Percentiles rank a stretch among this genome's conserved stretches.
Conservation (phyloP, 2,888 invertebrate species). For the Dryobotodes eremita region DNA sequence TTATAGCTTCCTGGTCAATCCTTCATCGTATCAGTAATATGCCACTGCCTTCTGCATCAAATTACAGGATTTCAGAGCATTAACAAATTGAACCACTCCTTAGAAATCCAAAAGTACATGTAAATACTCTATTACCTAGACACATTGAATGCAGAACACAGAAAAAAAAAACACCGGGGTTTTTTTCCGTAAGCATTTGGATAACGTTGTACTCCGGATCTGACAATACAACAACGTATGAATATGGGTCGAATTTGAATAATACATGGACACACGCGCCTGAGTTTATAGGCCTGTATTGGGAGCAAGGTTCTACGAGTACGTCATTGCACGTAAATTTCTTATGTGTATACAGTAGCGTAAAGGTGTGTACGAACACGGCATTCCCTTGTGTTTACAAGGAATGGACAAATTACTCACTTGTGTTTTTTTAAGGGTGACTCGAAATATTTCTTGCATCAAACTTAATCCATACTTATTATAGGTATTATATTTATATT, state of each 20-base stretch:
- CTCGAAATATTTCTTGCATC: too few relatives aligned
- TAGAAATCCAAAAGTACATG: background rate
- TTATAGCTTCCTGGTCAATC: background rate
- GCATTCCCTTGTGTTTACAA: constrained; percentile 29
- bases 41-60: background rate
- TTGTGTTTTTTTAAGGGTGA: background rate
- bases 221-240: constrained; percentile 46
- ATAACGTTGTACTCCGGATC: constrained; percentile 13
- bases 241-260: constrained; percentile 67
- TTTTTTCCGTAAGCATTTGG: constrained; percentile 49
- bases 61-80: background rate
- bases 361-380: constrained; percentile 26
- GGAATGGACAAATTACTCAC: background rate
- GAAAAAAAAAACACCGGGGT: background rate
- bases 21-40: background rate
- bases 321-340: constrained; percentile 58
- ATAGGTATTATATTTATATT: too few relatives aligned
- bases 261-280: constrained; percentile 62
- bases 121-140: background rate
- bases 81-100: background rate
- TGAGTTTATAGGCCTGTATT: constrained; percentile 59
- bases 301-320: constrained; percentile 38
- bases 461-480: background rate
- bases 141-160: background rate
- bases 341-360: constrained; percentile 38